A percentile compares a stretch with the other conserved stretches of the same genome.
Evolutionary conservation across 2,113 vertebrate genomes (phyloP).

Genomic region (Sarotherodon lohbergeri): DNA sequence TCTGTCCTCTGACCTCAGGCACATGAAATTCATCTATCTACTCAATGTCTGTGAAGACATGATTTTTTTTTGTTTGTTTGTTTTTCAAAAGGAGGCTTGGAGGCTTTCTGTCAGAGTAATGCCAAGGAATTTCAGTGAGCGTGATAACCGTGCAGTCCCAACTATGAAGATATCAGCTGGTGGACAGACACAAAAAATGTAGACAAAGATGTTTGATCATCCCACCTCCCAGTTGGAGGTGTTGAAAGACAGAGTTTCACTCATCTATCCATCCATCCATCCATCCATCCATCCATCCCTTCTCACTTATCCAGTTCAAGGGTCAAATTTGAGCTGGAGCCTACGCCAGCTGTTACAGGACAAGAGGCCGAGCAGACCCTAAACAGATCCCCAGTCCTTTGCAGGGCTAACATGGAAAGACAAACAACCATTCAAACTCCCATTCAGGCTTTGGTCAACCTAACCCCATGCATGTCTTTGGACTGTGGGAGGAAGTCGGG

Average conservation of each 20-base stretch:
- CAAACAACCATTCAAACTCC: background rate
- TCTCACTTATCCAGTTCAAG: background rate
- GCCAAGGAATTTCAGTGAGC: slow-evolving; percentile 36
- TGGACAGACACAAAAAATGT: background rate
- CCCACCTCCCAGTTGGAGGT: background rate
- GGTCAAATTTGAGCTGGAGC: background rate
- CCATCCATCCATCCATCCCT: background rate
- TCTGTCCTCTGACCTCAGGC: slow-evolving; percentile 25
- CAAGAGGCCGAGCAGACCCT: background rate
- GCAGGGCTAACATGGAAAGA: background rate
- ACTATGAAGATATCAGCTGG: slow-evolving; percentile 30
- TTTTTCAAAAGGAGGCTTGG: background rate
- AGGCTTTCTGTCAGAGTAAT: background rate
- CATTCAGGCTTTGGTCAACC: background rate
- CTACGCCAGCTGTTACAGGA: background rate
- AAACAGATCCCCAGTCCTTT: background rate
- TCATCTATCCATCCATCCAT: background rate
- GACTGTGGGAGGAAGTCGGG: background rate
- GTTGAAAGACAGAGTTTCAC: background rate
- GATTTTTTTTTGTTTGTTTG: background rate
- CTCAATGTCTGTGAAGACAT: background rate
- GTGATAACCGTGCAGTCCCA: background rate
- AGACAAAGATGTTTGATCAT: background rate
- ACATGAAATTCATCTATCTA: slow-evolving; percentile 39
- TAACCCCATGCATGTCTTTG: background rate